Conservation (phyloP, 2,113 vertebrate species). For the Saimiri boliviensis region DNA sequence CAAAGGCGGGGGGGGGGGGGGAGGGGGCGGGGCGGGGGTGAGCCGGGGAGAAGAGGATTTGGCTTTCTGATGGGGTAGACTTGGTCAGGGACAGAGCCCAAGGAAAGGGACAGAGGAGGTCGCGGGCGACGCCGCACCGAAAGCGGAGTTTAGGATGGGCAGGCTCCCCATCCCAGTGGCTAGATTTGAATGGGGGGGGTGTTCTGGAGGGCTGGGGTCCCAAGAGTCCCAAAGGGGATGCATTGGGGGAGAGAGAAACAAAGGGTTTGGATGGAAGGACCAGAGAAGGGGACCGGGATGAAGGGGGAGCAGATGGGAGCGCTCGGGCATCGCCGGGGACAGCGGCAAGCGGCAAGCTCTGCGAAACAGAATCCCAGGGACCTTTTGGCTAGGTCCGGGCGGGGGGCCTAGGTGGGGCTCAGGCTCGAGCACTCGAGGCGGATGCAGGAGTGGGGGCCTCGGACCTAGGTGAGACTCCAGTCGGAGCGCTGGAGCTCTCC, state of each 20-base stretch:
- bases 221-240: background rate
- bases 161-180: background rate
- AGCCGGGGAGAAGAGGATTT: background rate
- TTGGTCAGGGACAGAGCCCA: background rate
- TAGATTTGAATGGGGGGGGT: background rate
- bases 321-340: background rate
- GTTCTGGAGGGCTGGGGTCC: background rate
- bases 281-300: background rate
- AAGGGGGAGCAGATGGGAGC: background rate
- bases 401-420: background rate
- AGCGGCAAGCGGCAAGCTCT: background rate
- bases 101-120: background rate
- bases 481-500: background rate
- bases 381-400: background rate
- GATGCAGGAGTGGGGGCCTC: background rate
- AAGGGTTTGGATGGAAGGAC: background rate
- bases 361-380: constrained; percentile 1
- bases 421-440: background rate
- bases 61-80: background rate
- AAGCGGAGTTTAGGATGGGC: background rate
- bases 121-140: background rate
- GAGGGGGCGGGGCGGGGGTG: background rate
- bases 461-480: background rate
- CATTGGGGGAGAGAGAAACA: background rate
- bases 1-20: background rate